Evolutionary conservation across 2,888 invertebrate species (phyloP), one percentile per base, ranked within the genome.

Genomic region (Drosophila nigritarsus): DNA sequence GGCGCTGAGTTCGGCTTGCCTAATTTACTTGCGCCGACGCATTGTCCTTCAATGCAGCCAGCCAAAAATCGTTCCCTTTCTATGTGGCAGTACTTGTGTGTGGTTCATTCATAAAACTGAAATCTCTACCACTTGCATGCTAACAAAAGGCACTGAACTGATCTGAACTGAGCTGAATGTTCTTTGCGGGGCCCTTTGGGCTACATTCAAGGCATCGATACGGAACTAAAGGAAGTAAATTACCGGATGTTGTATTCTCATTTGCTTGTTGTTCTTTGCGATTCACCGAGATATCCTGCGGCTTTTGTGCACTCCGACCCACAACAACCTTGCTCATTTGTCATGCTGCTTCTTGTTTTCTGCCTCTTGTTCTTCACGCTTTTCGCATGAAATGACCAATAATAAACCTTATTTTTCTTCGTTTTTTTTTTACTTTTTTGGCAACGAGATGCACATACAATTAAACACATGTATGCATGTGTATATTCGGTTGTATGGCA

Each of bases 231-330:
- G 92, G 91, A 92, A 92, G 91, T 87, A 90, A 91, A 91, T 91
- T 89, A 91, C 91, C 91, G 91, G 91, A 91, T 91, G 91, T 91
- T 92, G 92, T 91, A 89, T 91, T 87, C 89, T 90, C 81, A 87
- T 91, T 87, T 80, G 72, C 79, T 82, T 83, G 88, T 90, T 90
- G 82, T 84, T 80, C 78, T 79, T 84, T 88, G 78, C 73, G 80
- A 83, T 88, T 73, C 71, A 73, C 69, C 70, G 65, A 77, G 75
- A 90, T 87, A 82, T 90, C 86, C 83, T 82, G 84, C 87, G 90
- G 81, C 80, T 81, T 87, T 85, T 87, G 69, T 82, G 61, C 62
- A 66, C 65, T 61, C 4, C 50, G 66, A 65, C 73, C 69, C 69
- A 75, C 76, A 76, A 61, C 71, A 81, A 65, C 75, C 78, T 83